phyloP scores from a whole-genome alignment of 2,113 vertebrate species.

The Epinephelus cyanopodus region DNA sequence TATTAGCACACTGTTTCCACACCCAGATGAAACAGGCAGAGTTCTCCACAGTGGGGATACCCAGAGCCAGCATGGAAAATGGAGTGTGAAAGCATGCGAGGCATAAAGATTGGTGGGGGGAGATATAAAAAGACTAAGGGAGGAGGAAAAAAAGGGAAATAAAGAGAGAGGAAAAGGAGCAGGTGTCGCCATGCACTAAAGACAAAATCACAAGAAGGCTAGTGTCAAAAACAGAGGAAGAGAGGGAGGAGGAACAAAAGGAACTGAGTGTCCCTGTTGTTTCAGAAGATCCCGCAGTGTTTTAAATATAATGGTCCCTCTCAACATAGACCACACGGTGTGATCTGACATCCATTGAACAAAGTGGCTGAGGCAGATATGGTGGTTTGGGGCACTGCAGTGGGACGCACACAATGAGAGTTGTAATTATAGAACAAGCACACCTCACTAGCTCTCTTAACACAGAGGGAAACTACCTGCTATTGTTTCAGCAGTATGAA shows the following conservation, averaged over 20 bases:
- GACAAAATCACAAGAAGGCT: slow-evolving; percentile 27
- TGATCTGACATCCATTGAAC: slow-evolving; percentile 64
- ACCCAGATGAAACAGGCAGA: slow-evolving; percentile 65
- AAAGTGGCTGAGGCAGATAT: slow-evolving; percentile 71
- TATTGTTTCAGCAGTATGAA: slow-evolving; percentile 54
- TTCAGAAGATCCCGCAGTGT: slow-evolving; percentile 51
- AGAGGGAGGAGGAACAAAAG: slow-evolving; percentile 58
- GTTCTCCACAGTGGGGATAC: slow-evolving; percentile 71
- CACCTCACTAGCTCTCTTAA: slow-evolving; percentile 52
- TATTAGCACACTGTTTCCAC: slow-evolving; percentile 76
- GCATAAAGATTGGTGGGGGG: slow-evolving; percentile 61
- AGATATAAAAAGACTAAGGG: slow-evolving; percentile 49
- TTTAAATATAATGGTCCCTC: slow-evolving; percentile 64
- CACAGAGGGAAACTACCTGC: slow-evolving; percentile 56
- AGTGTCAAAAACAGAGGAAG: slow-evolving; percentile 41
- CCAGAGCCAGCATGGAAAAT: slow-evolving; percentile 70
- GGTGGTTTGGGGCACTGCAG: slow-evolving; percentile 38
- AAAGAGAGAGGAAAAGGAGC: slow-evolving; percentile 26
- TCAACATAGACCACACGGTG: slow-evolving; percentile 47
- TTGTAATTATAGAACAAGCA: slow-evolving; percentile 65
- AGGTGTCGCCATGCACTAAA: slow-evolving; percentile 58
- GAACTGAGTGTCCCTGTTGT: slow-evolving; percentile 41
- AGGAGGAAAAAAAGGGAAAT: neutral
- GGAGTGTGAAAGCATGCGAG: slow-evolving; percentile 69
- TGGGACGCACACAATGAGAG: slow-evolving; percentile 51